Evolutionary conservation across 2,797 vertebrate species (phyloP), one percentile per base, ranked within the genome.

Genomic region (Platyrinchus mystaceus): DNA sequence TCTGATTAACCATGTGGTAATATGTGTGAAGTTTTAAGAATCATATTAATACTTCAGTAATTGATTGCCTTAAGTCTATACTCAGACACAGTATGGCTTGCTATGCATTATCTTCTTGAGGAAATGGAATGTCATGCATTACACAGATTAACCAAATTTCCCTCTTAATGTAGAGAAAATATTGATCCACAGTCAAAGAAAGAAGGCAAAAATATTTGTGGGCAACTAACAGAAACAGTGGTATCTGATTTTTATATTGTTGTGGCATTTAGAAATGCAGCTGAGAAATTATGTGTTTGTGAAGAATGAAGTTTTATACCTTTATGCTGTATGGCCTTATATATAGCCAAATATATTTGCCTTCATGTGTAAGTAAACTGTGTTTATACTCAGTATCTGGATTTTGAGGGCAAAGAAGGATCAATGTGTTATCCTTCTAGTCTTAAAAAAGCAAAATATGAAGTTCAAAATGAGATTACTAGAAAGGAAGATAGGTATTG

Each of bases 121-220:
- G 68, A 84, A 81, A 55, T 62, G 50, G 79, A 83, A 77, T 85
- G 55, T 62, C 68, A 59, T 68, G 23, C 19, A 1, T 93, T 95
- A 84, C 58, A 83, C 64, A 78, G 70, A 84, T 95, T 62, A 96
- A 74, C 75, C 56, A 78, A 19, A 93, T 87, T 71, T 90, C 78
- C 41, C 69, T 95, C 76, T 60, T 74, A 75, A 52, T 67, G 44
- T 14, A 14, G 53, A 79, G 66, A 68, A 93, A 94, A 79, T 92
- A 69, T 62, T 64, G 36, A 30, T 63, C 68, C 27, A 7, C 27
- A 58, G 64, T 52, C 46, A 86, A 36, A 95, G 41, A 85, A 91
- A 87, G 71, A 26, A 21, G 16, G 47, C 15, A 55, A 84, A 90
- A 94, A 55, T 93, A 94, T 46, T 90, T 69, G 36, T 86, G 36